A percentile compares a stretch with the other conserved stretches of the same genome.
Conservation (phyloP, 2,797 vertebrate species). For the Syngnathus acus region DNA sequence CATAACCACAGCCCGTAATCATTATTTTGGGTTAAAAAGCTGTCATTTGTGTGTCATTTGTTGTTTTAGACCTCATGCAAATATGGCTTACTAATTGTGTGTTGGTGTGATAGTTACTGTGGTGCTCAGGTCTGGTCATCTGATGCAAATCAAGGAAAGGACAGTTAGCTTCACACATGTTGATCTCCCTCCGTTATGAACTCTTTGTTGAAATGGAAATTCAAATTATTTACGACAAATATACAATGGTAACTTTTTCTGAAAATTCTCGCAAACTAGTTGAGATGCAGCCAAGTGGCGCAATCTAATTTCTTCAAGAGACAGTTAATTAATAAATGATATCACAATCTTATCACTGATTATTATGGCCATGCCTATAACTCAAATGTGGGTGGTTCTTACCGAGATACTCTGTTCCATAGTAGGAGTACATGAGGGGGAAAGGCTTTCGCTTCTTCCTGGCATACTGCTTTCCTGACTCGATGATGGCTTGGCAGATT, state of each 20-base stretch:
- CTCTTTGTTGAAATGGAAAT: too few relatives aligned
- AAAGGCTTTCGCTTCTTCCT: constrained; percentile 80
- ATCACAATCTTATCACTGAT: background rate
- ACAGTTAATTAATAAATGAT: background rate
- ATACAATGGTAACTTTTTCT: background rate
- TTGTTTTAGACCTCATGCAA: constrained; percentile 38
- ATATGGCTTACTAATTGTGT: constrained; percentile 48
- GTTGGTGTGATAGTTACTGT: constrained; percentile 49
- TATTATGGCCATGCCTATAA: background rate
- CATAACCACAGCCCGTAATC: constrained; percentile 1
- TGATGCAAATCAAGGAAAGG: constrained; percentile 50
- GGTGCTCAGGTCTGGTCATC: constrained; percentile 42
- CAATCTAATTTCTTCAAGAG: too few relatives aligned
- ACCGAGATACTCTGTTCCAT: constrained; percentile 85
- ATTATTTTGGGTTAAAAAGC: background rate
- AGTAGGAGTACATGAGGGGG: constrained; percentile 85
- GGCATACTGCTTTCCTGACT: constrained; percentile 82
- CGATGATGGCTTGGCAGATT: constrained; percentile 81
- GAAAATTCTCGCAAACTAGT: background rate
- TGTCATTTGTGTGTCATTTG: background rate
- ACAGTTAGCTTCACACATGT: constrained; percentile 43
- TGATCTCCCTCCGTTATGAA: constrained; percentile 7
- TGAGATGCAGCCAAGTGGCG: background rate
- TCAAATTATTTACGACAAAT: background rate
- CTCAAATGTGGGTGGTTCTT: constrained; percentile 56